These are phyloP conservation scores for Pycnonotus jocosus DNA, from an alignment of 2,113 vertebrate species.

Conservation along the genomic window DNA sequence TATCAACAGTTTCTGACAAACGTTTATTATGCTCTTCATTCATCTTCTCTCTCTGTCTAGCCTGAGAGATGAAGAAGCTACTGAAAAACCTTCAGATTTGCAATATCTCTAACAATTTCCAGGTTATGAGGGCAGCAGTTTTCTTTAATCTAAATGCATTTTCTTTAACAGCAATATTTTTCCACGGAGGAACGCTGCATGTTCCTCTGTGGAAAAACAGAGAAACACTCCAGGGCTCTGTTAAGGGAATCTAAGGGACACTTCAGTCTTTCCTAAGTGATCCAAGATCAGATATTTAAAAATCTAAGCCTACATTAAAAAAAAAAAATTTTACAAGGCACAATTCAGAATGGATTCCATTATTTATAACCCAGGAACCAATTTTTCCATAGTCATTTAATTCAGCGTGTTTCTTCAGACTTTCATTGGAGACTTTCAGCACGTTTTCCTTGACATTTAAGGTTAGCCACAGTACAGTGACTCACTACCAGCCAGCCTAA, in stretches of 20 bases:
- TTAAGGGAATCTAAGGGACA: not conserved
- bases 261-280: not conserved
- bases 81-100: not conserved
- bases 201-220: not conserved
- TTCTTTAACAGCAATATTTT: not conserved
- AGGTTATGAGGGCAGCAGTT: not conserved
- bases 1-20: conserved; percentile 95
- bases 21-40: conserved; percentile 98
- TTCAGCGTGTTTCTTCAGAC: not conserved
- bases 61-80: conserved; percentile 66
- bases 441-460: not conserved
- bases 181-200: not conserved
- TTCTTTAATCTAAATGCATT: not conserved
- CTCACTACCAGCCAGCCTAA: not conserved
- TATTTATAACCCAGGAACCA: not conserved
- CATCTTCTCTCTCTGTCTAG: conserved; percentile 96
- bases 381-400: not conserved
- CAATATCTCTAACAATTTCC: not conserved
- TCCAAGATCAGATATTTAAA: not conserved
- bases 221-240: not conserved
- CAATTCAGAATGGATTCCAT: not conserved
- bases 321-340: not conserved
- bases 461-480: not conserved
- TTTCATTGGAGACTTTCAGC: not conserved
- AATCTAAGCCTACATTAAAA: not conserved